Conservation (phyloP, 2,888 invertebrate species). For the Aspidiotus rigidus region DNA sequence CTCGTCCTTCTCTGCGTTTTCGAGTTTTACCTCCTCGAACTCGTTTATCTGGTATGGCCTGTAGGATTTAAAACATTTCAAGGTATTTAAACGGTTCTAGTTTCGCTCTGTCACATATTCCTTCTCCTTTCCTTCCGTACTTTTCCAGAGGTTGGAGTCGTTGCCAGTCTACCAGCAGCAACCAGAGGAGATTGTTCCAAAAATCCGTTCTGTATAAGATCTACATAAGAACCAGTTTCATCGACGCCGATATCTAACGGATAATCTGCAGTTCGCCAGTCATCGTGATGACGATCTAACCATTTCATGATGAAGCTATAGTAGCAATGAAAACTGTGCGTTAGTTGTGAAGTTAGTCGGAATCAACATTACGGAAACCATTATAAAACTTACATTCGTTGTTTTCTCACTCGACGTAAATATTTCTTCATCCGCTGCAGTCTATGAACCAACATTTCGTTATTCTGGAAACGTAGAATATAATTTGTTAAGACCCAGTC, state of each 20-base stretch:
- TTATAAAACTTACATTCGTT: conserved; percentile 47
- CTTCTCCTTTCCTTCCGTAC: conserved; percentile 21
- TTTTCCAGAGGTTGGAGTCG: conserved; percentile 40
- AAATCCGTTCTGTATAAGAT: conserved; percentile 23
- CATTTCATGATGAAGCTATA: conserved; percentile 55
- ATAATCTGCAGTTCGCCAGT: conserved; percentile 50
- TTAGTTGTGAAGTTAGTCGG: not conserved
- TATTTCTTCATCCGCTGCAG: conserved; percentile 64
- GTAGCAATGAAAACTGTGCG: not conserved
- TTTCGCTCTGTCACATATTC: not conserved
- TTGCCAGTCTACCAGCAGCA: conserved; percentile 40
- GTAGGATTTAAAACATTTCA: not conserved
- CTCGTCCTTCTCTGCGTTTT: conserved; percentile 52
- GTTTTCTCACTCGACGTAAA: conserved; percentile 56
- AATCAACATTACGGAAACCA: conserved; percentile 9
- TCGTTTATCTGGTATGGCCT: conserved; percentile 19
- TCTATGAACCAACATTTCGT: conserved; percentile 60
- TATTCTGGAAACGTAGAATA: conserved; percentile 48
- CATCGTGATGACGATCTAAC: conserved; percentile 60
- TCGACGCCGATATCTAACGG: conserved; percentile 34
- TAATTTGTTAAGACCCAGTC: conserved; percentile 12
- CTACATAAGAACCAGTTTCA: conserved; percentile 17
- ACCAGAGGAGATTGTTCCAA: conserved; percentile 20
- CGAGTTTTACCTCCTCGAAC: conserved; percentile 40
- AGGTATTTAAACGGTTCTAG: too few relatives aligned